Evolutionary conservation across 2,113 vertebrate genomes (phyloP), one percentile per base, ranked within the genome.

Genomic region (Opisthocomus hoazin): DNA sequence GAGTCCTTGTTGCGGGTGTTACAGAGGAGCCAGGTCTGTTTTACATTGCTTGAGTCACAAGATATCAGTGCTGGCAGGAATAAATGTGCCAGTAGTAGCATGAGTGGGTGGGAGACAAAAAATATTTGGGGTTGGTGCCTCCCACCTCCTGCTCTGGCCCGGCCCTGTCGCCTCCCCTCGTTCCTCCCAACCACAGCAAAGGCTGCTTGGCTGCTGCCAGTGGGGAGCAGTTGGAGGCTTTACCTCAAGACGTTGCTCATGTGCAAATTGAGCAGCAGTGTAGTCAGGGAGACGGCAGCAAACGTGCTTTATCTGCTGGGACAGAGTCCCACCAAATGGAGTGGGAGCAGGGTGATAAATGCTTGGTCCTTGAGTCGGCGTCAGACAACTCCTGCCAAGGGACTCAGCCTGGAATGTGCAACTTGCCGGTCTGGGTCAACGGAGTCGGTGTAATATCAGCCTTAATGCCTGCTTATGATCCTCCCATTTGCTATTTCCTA

Each of bases 51-150:
- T 93, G 75, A 94, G 68, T 93, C 78, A 87, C 3, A 1, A 85
- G 73, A 43, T 29, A 89, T 82, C 39, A 45, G 39, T 23, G 53
- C 64, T 78, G 56, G 74, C 75, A 93, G 61, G 58, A 94, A 37
- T 64, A 85, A 94, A 88, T 3, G 20, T 79, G 79, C 64, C 37
- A 26, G 70, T 29, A 87, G 71, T 22, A 77, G 66, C 26, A n/a
- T 12, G 73, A 94, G 75, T 73, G 66, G 57, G 85, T 66, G 79
- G 65, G 86, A 90, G 41, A 74, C 32, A 66, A 91, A 84, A 93
- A 89, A 43, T 63, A 78, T 71, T 68, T 66, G 73, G 60, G 84
- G 70, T n/a, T 96, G 74, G 61, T 93, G 64, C 82, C 63, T 85
- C 87, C 68, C 15, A 58, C 65, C 77, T 91, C 60, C 45, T 84